Conservation (phyloP, 2,888 invertebrate species). For the Eutolmus rufibarbis region DNA sequence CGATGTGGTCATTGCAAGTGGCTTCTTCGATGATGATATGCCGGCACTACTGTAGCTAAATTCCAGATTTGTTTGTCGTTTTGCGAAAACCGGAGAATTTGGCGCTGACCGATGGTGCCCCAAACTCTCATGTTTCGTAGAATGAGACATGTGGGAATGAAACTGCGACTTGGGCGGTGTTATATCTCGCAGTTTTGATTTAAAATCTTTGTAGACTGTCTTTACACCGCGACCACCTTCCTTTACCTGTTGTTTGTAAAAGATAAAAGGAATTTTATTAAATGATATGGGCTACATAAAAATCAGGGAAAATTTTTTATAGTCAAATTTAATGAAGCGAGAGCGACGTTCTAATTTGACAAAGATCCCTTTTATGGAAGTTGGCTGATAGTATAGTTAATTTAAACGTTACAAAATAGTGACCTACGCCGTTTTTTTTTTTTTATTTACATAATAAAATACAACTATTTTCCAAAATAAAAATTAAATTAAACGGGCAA, state of each 20-base stretch:
- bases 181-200: slow-evolving; percentile 68
- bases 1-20: slow-evolving; percentile 51
- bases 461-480: too few species aligned
- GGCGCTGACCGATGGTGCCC: slow-evolving; percentile 69
- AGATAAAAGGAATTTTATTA: neutral
- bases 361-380: neutral
- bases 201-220: slow-evolving; percentile 78
- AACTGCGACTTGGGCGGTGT: slow-evolving; percentile 54
- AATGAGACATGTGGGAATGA: slow-evolving; percentile 29
- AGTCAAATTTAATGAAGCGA: neutral
- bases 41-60: neutral
- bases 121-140: slow-evolving; percentile 54
- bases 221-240: slow-evolving; percentile 79
- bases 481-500: too few species aligned
- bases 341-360: neutral
- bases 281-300: neutral
- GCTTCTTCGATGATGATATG: neutral
- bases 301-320: neutral
- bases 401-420: neutral
- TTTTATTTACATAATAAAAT: neutral
- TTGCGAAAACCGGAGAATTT: slow-evolving; percentile 70
- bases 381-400: neutral
- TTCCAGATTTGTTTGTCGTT: slow-evolving; percentile 57
- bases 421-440: neutral
- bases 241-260: slow-evolving; percentile 67